Evolutionary conservation across 2,797 vertebrate genomes (phyloP), one percentile per base, ranked within the genome.

Genomic region (Tarsius wallacei): DNA sequence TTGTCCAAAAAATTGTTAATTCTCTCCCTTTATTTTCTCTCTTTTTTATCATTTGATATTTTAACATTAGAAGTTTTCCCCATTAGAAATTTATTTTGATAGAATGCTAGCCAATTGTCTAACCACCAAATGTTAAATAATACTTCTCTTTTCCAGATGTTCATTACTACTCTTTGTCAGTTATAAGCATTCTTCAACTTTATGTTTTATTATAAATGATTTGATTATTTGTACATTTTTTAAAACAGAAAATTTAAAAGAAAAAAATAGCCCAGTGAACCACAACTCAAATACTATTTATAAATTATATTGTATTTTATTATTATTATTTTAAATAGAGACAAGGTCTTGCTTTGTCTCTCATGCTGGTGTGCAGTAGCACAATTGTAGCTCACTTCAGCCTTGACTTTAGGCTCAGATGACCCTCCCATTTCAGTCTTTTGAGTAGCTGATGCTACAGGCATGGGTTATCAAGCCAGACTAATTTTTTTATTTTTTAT

Each of bases 61-160:
- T 91, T 63, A 91, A 53, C 36, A 53, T 78, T 81, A 64, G 86
- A 73, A 64, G 47, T 82, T 85, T 84, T 28, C 64, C 81, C 47
- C 47, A 63, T 55, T 88, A 64, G 55, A 94, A 77, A 94, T 76
- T 84, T 51, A 84, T 84, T 87, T 93, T 91, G 47, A 86, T 26
- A 66, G 47, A 73, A 64, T 42, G 12, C 57, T 78, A 83, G 49
- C 5, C 16, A 77, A 59, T 28, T 74, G 22, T 89, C 49, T 82
- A 68, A 63, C 15, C 9, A 49, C 4, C 28, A n/a, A 10, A 28
- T 49, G 16, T 49, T 53, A 87, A 95, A 91, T 66, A 71, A 59
- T 85, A 42, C 8, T 53, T 86, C 47, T n/a, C 24, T 92, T 94
- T 17, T 61, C 28, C 73, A 87, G 21, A 63, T 77, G 9, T 14